Evolutionary conservation across 2,888 invertebrate species (phyloP).

Genomic region (Acleris laterana): DNA sequence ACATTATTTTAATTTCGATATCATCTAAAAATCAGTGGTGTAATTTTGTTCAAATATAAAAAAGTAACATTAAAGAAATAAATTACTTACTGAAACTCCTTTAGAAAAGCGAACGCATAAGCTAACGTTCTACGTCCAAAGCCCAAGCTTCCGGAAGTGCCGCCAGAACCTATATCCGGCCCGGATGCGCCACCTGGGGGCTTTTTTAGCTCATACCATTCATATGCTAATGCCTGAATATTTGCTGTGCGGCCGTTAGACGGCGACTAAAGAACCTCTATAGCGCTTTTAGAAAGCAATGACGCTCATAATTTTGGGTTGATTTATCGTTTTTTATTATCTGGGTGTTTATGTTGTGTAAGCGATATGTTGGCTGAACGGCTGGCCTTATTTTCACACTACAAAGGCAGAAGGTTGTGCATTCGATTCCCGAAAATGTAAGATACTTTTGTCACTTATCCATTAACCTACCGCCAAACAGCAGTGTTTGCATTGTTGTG

Average conservation of each 20-base stretch:
- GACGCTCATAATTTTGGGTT: conserved; percentile 41
- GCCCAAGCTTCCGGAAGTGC: conserved; percentile 35
- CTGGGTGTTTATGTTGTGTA: conserved; percentile 17
- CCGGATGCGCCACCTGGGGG: conserved; percentile 39
- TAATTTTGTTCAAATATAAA: too few relatives aligned
- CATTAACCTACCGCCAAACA: too few relatives aligned
- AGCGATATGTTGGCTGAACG: too few relatives aligned
- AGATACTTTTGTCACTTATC: too few relatives aligned
- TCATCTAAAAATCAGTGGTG: too few relatives aligned
- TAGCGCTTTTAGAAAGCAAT: conserved; percentile 47
- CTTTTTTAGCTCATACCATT: conserved; percentile 41
- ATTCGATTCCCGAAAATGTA: too few relatives aligned
- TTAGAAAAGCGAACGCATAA: not conserved
- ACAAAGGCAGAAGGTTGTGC: too few relatives aligned
- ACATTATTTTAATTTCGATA: too few relatives aligned
- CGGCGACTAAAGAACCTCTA: conserved; percentile 46
- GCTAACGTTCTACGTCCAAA: conserved; percentile 19
- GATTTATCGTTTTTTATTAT: conserved; percentile 46
- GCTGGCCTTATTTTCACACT: too few relatives aligned
- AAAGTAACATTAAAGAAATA: not conserved
- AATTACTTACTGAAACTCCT: not conserved
- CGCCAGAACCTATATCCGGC: conserved; percentile 41
- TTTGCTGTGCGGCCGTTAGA: conserved; percentile 43
- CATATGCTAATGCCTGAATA: conserved; percentile 44
- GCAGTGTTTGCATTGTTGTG: too few relatives aligned